Evolutionary conservation across 2,888 invertebrate genomes (phyloP).

Genomic region (Drosophila quinaria): DNA sequence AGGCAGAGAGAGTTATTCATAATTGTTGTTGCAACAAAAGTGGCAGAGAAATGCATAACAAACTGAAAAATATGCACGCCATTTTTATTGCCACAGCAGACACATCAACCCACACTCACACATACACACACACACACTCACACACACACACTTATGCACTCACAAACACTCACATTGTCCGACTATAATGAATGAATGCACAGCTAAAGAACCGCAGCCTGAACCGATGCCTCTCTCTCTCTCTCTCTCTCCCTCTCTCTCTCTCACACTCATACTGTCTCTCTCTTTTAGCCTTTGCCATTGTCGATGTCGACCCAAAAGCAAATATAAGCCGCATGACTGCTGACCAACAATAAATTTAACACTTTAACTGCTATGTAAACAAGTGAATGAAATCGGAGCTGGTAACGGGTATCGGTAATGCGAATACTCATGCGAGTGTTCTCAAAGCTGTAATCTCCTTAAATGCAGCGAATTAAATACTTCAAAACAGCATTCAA

Average conservation of each 20-base stretch:
- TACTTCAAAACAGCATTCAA: neutral
- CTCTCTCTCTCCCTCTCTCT: neutral
- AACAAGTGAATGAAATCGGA: conserved; percentile 57
- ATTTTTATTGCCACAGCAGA: conserved; percentile 78
- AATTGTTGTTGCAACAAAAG: conserved; percentile 79
- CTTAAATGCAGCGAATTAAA: conserved; percentile 31
- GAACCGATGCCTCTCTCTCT: conserved; percentile 46
- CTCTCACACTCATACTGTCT: neutral
- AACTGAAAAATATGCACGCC: conserved; percentile 78
- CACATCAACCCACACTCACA: conserved; percentile 34
- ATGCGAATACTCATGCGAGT: conserved; percentile 14
- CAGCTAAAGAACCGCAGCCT: conserved; percentile 77
- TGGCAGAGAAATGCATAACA: conserved; percentile 78
- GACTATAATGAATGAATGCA: conserved; percentile 75
- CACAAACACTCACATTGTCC: conserved; percentile 34
- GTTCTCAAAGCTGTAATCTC: conserved; percentile 44
- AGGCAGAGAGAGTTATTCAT: conserved; percentile 69
- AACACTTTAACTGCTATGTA: conserved; percentile 78
- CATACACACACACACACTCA: conserved; percentile 15
- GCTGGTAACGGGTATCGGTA: conserved; percentile 32
- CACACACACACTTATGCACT: conserved; percentile 12
- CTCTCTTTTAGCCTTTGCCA: conserved; percentile 1
- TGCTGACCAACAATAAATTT: conserved; percentile 75
- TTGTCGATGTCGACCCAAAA: conserved; percentile 56
- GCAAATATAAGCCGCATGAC: conserved; percentile 74